A percentile compares a stretch with the other conserved stretches of the same genome.
phyloP scores from a whole-genome alignment of 2,113 vertebrate species.

The Cisticola juncidis region DNA sequence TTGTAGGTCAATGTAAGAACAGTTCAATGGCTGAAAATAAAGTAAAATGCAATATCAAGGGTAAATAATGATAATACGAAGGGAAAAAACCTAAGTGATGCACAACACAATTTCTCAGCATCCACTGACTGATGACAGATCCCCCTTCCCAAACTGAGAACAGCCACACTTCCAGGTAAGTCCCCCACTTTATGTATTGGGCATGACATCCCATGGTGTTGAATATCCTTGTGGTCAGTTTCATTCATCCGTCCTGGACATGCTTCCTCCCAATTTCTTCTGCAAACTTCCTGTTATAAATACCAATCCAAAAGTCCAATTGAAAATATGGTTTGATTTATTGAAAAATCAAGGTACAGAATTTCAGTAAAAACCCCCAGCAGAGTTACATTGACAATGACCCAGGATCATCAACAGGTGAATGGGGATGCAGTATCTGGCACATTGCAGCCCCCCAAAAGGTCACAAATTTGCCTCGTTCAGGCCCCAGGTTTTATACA shows the following conservation, averaged over 20 bases:
- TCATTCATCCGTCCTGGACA: background rate
- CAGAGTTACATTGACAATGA: too few relatives aligned
- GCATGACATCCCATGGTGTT: background rate
- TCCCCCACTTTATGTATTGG: background rate
- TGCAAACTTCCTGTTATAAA: background rate
- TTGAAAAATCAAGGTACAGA: too few relatives aligned
- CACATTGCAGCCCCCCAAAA: too few relatives aligned
- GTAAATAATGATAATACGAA: background rate
- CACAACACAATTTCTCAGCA: background rate
- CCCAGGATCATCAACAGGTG: too few relatives aligned
- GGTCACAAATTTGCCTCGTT: too few relatives aligned
- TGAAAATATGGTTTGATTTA: too few relatives aligned
- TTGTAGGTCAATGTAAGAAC: background rate
- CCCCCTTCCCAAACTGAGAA: background rate
- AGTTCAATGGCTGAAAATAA: background rate
- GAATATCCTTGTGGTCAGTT: background rate
- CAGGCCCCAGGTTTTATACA: too few relatives aligned
- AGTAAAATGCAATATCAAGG: background rate
- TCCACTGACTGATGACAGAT: background rate
- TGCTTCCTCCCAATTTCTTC: background rate
- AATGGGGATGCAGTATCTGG: too few relatives aligned
- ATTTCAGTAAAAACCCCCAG: too few relatives aligned
- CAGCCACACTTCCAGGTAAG: background rate
- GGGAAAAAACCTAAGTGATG: background rate
- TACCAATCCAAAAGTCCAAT: too few relatives aligned